Base-by-base conservation (phyloP, 2,797 vertebrate genomes). In the Gymnoscopelus braueri region DNA sequence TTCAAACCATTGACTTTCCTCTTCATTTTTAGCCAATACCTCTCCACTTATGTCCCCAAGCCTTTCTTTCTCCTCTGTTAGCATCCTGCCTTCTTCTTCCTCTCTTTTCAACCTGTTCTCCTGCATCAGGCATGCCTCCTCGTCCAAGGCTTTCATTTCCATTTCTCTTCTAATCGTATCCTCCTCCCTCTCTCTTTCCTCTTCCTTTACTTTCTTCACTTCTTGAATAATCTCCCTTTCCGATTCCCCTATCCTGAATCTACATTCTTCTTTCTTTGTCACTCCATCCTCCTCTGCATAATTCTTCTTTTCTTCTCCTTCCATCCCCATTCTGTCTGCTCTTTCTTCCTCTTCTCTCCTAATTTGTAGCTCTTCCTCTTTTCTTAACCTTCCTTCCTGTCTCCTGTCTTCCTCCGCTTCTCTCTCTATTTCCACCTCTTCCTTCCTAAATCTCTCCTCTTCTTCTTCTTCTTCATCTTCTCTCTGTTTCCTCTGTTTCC, bases 51-150 rank as follows among this genome's bases (percentile, higher is more conserved):
- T 12, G 5, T 57, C 81, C 91, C 94, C 19, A 3, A 35, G 32
- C n/a, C 19, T 19, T 10, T 24, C 63, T 0, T 0, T 3, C 0
- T 92, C 93, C 71, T 89, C 92, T 86, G 86, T 94, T 50, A 91
- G 92, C 0, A 88, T 85, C 39, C 93, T 71, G 0, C 10, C 2
- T 3, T 59, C 4, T 0, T 0, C 0, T 29, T 50, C 26, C 81
- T 57, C 5, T 32, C 23, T 19, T 3, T 29, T 53, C 14, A n/a
- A 5, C 0, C 23, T 65, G 9, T 11, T 32, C 32, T 32, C 32
- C 32, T 32, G 32, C 32, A 32, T 32, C 32, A 32, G 32, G 32
- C 32, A 32, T 7, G 64, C 63, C 7, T 53, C 48, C 44, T 44
- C 52, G 85, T 8, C 84, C 84, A 87, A 23, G 19, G 51, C 54